Conservation (phyloP, 2,888 invertebrate species). For the Chymomyza procnemis region DNA sequence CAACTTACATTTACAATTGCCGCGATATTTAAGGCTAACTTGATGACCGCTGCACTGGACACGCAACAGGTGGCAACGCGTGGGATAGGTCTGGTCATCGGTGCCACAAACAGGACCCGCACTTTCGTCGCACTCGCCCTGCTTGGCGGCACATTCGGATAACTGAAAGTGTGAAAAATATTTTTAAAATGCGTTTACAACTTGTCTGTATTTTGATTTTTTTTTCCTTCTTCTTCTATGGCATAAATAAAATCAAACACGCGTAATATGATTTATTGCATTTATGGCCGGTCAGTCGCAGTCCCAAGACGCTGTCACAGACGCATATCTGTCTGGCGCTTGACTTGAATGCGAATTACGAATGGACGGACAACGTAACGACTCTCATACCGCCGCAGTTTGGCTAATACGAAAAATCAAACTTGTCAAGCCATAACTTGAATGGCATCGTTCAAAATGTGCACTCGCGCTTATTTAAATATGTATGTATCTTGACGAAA, state of each 20-base stretch:
- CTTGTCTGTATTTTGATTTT: no score
- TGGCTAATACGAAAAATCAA: conserved; percentile 60
- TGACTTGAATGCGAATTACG: conserved; percentile 63
- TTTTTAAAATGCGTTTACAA: conserved; percentile 27
- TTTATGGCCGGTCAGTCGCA: conserved; percentile 56
- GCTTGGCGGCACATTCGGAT: conserved; percentile 78
- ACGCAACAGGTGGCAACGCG: conserved; percentile 87
- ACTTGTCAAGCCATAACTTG: conserved; percentile 60
- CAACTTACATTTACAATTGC: conserved; percentile 85
- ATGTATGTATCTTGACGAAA: conserved; percentile 16
- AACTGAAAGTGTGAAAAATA: conserved; percentile 61
- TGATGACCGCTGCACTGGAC: conserved; percentile 88
- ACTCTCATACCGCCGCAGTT: neutral
- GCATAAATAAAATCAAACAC: conserved; percentile 62
- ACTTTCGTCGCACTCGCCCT: conserved; percentile 78
- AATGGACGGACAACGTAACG: conserved; percentile 1
- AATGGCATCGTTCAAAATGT: conserved; percentile 43
- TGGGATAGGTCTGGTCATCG: conserved; percentile 90
- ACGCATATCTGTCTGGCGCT: conserved; percentile 30
- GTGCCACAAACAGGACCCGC: conserved; percentile 78
- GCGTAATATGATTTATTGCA: conserved; percentile 72
- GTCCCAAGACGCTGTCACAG: conserved; percentile 40
- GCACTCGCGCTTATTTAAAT: conserved; percentile 45
- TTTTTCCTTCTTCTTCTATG: conserved; percentile 13
- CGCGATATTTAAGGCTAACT: conserved; percentile 86